These are phyloP conservation scores for Corbicula japonica DNA, from an alignment of 2,888 invertebrate species.

Conservation along the genomic window DNA sequence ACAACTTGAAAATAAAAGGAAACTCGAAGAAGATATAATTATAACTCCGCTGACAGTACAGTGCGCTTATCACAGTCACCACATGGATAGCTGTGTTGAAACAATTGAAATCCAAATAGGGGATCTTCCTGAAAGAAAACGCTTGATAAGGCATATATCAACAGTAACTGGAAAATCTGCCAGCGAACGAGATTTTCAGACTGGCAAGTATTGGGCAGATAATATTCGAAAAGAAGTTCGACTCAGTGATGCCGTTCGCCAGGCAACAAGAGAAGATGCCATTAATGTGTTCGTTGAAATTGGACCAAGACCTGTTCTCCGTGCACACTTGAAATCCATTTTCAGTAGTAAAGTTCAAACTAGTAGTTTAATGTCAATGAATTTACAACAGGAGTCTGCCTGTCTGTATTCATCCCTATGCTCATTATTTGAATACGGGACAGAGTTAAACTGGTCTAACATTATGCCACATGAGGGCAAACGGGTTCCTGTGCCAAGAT, in stretches of 20 bases:
- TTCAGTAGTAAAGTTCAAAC: not conserved
- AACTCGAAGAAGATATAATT: too few species aligned
- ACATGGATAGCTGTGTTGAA: slow-evolving; percentile 54
- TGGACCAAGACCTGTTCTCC: slow-evolving; percentile 72
- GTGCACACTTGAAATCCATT: slow-evolving; percentile 18
- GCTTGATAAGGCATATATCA: slow-evolving; percentile 61
- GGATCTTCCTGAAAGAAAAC: slow-evolving; percentile 27
- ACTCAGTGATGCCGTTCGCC: slow-evolving; percentile 65
- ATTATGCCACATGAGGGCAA: slow-evolving; percentile 29
- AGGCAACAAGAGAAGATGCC: slow-evolving; percentile 26
- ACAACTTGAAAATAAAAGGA: slow-evolving; percentile 21
- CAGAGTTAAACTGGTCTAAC: slow-evolving; percentile 5
- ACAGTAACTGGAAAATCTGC: slow-evolving; percentile 65
- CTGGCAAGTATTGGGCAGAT: slow-evolving; percentile 72
- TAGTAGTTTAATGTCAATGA: slow-evolving; percentile 13
- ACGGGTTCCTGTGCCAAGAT: slow-evolving; percentile 69
- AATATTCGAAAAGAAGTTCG: slow-evolving; percentile 73
- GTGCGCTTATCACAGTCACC: slow-evolving; percentile 75
- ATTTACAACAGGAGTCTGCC: not conserved
- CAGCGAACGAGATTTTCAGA: slow-evolving; percentile 42
- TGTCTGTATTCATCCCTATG: not conserved
- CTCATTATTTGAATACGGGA: slow-evolving; percentile 19
- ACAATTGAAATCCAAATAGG: slow-evolving; percentile 49
- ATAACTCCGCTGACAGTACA: slow-evolving; percentile 63
- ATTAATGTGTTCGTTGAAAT: slow-evolving; percentile 75